These are phyloP conservation scores for Nephrotoma appendiculata DNA, from an alignment of 2,888 invertebrate species.

Conservation along the genomic window DNA sequence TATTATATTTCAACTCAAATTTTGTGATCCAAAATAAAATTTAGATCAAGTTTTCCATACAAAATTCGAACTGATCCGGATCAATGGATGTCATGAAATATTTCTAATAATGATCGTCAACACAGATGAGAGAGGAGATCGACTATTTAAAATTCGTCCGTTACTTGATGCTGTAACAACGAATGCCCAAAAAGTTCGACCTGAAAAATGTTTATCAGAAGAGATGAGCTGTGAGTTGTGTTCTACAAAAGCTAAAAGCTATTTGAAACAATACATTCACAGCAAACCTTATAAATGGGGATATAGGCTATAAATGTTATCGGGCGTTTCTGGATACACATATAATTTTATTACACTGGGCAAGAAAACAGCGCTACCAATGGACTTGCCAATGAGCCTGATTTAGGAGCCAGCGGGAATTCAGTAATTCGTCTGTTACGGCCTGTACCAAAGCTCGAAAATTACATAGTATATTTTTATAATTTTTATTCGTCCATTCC, in stretches of 20 bases:
- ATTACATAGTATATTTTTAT: neutral
- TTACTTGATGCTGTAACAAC: neutral
- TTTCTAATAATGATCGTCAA: neutral
- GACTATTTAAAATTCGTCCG: neutral
- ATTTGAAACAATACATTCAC: too few species aligned
- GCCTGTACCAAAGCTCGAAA: neutral
- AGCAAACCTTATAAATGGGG: too few species aligned
- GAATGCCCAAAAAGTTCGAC: neutral
- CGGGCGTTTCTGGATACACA: too few species aligned
- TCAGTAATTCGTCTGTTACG: neutral
- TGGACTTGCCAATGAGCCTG: neutral
- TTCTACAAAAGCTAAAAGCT: too few species aligned
- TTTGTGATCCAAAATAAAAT: too few species aligned
- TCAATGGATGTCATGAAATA: too few species aligned
- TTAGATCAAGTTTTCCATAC: too few species aligned
- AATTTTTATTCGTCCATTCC: neutral
- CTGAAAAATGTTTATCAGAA: neutral
- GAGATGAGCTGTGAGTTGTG: too few species aligned
- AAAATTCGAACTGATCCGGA: too few species aligned
- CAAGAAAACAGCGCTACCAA: neutral
- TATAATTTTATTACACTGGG: too few species aligned
- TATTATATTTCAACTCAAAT: too few species aligned
- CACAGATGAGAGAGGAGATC: neutral
- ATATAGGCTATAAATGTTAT: too few species aligned
- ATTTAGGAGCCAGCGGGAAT: neutral